A percentile compares a stretch with the other conserved stretches of the same genome.
phyloP scores from a whole-genome alignment of 2,797 vertebrate genomes.

The Tragopan temminckii region DNA sequence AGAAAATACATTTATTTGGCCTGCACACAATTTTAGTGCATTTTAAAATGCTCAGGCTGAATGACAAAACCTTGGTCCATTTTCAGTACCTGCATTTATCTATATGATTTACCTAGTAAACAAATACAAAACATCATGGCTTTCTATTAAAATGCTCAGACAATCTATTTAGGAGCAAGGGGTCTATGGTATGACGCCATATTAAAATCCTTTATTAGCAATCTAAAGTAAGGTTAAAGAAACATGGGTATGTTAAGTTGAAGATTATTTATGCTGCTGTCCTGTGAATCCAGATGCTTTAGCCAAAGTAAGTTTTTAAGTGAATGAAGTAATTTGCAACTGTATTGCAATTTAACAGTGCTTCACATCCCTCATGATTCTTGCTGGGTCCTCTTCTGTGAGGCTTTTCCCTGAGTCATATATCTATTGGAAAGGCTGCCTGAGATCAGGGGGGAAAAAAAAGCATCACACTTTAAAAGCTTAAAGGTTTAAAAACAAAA shows the following conservation, averaged over 20 bases:
- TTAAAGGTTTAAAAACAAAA: not conserved
- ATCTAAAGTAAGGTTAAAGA: conserved; percentile 43
- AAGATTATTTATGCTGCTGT: conserved; percentile 76
- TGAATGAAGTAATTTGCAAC: not conserved
- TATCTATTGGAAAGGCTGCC: conserved; percentile 91
- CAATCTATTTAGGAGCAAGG: conserved; percentile 67
- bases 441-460: conserved; percentile 72
- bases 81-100: conserved; percentile 67
- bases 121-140: conserved; percentile 75
- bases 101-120: conserved; percentile 68
- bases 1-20: conserved; percentile 75
- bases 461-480: conserved; percentile 9
- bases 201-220: conserved; percentile 72
- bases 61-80: conserved; percentile 69
- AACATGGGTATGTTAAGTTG: not conserved
- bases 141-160: conserved; percentile 77
- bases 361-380: conserved; percentile 83
- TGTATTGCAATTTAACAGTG: conserved; percentile 59
- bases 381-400: conserved; percentile 88
- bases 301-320: conserved; percentile 63
- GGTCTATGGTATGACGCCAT: conserved; percentile 51
- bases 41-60: conserved; percentile 60
- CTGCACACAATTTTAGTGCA: conserved; percentile 76
- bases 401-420: conserved; percentile 86
- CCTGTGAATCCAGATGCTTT: conserved; percentile 70